Evolutionary conservation across 2,888 invertebrate species (phyloP), one percentile per base, ranked within the genome.

Genomic region (Molorchus minor): DNA sequence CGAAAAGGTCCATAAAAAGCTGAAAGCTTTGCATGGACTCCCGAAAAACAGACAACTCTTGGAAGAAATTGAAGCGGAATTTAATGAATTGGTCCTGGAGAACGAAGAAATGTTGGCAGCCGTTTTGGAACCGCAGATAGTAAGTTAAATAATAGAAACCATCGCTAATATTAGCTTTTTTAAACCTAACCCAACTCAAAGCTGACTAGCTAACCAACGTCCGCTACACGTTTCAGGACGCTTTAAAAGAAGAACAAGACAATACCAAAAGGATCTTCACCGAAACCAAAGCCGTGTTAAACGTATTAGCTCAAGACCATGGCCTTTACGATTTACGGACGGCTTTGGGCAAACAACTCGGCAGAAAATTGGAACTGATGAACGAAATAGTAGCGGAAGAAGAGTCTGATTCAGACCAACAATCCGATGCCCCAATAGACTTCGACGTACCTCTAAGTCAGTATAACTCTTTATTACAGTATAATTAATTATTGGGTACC

Each of bases 11-110:
- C 69, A 72, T 30, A 62, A 64, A 3, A 73, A 74, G 63, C 56
- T 79, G 40, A 77, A 75, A 58, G 68, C 75, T 2, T 55, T 77
- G 20, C 68, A 74, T 59, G 79, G 79, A 15, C 74, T 75, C 66
- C 75, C 74, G 1, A 71, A 68, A 1, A 77, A 77, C 45, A 65
- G 56, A 41, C 20, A 52, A 16, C 58, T 75, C 33, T 56, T 79
- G 41, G 61, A 66, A 10, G 58, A 70, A n/a, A 47, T 79, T n/a
- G 53, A 72, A 56, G 38, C 49, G 8, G 65, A 70, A 38, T 64
- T 62, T 19, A 36, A 62, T 10, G 67, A 71, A 57, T 67, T 75
- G 56, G 49, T 30, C 12, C 43, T 63, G 33, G 43, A 64, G 2
- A 52, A 47, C n/a, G 49, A 54, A 29, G n/a, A 20, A 1, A 55